Conservation (phyloP, 2,797 vertebrate genomes). For the Urophycis tenuis region DNA sequence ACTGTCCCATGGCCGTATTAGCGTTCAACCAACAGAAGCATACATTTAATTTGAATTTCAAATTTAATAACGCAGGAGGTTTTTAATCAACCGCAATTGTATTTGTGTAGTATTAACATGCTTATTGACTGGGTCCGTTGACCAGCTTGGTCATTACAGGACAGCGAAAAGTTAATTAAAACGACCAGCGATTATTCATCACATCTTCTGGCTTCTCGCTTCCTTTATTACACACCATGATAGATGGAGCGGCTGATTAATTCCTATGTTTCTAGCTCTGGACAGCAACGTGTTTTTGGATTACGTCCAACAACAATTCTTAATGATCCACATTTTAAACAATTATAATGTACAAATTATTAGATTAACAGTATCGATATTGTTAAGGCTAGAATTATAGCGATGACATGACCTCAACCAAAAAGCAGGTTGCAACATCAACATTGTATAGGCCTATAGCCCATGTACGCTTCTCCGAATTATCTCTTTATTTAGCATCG, state of each 20-base stretch:
- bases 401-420: neutral
- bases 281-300: constrained; percentile 64
- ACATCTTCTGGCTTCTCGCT: constrained; percentile 98
- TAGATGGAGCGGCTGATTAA: constrained; percentile 95
- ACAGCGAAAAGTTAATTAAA: constrained; percentile 99
- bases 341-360: neutral
- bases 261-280: constrained; percentile 99
- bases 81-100: constrained; percentile 99
- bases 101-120: constrained; percentile 99
- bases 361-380: constrained; percentile 28
- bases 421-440: neutral
- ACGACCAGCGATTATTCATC: constrained; percentile 99
- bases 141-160: constrained; percentile 99
- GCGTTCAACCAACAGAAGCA: constrained; percentile 88
- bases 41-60: constrained; percentile 99
- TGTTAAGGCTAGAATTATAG: neutral
- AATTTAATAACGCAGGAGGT: constrained; percentile 99
- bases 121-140: constrained; percentile 99
- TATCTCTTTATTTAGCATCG: no score
- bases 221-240: constrained; percentile 96
- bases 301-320: neutral
- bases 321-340: neutral
- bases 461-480: no score
- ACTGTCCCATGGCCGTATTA: constrained; percentile 75
- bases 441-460: no score